Evolutionary conservation across 2,113 vertebrate genomes (phyloP).

Genomic region (Piaya cayana): DNA sequence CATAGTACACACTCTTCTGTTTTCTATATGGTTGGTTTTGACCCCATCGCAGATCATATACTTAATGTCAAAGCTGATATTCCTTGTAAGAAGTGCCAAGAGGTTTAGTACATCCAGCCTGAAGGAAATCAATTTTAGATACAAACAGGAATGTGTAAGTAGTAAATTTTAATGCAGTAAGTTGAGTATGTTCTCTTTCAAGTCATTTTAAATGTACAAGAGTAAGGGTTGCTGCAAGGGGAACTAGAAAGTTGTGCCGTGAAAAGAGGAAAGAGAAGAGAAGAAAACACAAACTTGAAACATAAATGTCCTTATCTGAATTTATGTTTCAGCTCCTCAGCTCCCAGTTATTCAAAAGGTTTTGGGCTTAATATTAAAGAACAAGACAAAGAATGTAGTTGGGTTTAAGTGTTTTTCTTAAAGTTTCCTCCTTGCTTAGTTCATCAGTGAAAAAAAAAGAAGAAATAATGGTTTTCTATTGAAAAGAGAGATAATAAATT

Average conservation of each 20-base stretch:
- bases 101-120: neutral
- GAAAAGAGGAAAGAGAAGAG: neutral
- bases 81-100: slow-evolving; percentile 6
- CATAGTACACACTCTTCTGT: neutral
- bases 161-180: slow-evolving; percentile 39
- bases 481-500: neutral
- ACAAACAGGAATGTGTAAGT: slow-evolving; percentile 9
- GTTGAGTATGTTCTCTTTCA: slow-evolving; percentile 26
- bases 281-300: neutral
- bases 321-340: neutral
- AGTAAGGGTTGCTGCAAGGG: neutral
- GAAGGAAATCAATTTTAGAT: slow-evolving; percentile 25
- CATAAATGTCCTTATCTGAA: neutral
- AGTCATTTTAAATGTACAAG: neutral
- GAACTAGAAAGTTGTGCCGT: neutral
- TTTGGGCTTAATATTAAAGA: neutral
- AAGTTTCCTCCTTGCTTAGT: neutral
- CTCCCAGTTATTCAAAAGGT: neutral
- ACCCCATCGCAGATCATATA: neutral
- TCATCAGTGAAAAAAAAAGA: neutral
- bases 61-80: slow-evolving; percentile 5
- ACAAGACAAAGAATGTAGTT: neutral
- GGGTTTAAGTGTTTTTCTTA: neutral
- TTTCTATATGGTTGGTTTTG: neutral
- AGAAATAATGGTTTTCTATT: neutral